Percentiles rank a stretch among this genome's conserved stretches.
phyloP scores from a whole-genome alignment of 2,888 invertebrate species.

The Coenonympha arcania region DNA sequence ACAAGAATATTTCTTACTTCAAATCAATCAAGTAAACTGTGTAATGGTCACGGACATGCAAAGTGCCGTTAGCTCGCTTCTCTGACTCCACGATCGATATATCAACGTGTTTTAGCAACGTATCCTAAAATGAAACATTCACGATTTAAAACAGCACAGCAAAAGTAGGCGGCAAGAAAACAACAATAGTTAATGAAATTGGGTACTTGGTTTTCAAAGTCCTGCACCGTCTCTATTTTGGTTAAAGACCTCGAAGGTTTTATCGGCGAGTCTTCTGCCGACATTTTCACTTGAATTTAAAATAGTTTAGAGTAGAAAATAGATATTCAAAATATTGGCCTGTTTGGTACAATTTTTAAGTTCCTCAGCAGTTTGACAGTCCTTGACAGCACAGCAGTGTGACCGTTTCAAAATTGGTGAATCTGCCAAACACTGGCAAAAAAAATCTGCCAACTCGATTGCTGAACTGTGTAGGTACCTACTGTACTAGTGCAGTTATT shows the following conservation, averaged over 20 bases:
- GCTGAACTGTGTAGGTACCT: no score
- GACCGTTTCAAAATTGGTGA: no score
- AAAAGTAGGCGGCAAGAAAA: conserved; percentile 50
- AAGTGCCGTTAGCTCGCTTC: conserved; percentile 81
- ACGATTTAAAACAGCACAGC: conserved; percentile 19
- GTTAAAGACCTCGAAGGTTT: conserved; percentile 48
- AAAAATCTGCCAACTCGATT: no score
- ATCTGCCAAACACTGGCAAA: no score
- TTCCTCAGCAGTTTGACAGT: no score
- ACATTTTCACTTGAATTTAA: conserved; percentile 27
- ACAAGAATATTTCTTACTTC: conserved; percentile 74
- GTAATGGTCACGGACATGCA: conserved; percentile 83
- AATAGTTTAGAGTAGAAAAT: conserved; percentile 3
- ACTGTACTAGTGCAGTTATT: no score
- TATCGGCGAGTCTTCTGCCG: conserved; percentile 33
- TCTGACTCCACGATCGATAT: conserved; percentile 84
- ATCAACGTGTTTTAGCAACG: conserved; percentile 80
- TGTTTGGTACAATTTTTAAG: conserved; percentile 8
- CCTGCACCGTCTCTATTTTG: conserved; percentile 51
- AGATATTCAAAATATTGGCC: conserved; percentile 7
- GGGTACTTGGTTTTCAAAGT: conserved; percentile 58
- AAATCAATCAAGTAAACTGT: conserved; percentile 85
- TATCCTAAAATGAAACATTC: conserved; percentile 70
- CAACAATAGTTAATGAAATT: conserved; percentile 26
- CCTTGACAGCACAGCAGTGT: no score